phyloP scores from a whole-genome alignment of 1,140 invertebrate species.

The Eriosoma lanigerum region DNA sequence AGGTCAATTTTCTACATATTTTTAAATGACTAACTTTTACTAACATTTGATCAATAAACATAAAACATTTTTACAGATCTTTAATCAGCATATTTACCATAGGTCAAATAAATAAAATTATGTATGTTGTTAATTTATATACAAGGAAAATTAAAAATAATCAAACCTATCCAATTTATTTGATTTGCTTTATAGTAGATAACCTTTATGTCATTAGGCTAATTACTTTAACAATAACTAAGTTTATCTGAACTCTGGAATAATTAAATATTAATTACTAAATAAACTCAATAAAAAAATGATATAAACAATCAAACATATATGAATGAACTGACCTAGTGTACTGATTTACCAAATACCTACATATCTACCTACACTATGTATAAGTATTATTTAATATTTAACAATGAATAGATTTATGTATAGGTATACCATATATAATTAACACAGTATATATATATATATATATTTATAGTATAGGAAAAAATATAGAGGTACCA shows the following conservation, averaged over 20 bases:
- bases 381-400: neutral
- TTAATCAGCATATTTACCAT: neutral
- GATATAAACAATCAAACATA: neutral
- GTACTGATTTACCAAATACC: constrained; percentile 11
- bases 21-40: neutral
- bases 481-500: constrained; percentile 46
- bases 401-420: constrained; percentile 17
- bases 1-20: constrained; percentile 5
- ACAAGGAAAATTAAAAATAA: neutral
- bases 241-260: neutral
- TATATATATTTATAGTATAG: neutral
- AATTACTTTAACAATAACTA: constrained; percentile 6
- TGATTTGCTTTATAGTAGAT: constrained; percentile 23
- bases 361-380: no score
- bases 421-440: constrained; percentile 11
- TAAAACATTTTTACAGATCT: neutral
- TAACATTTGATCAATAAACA: neutral
- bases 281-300: neutral
- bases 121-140: neutral
- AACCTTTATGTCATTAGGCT: constrained; percentile 17
- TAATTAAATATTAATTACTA: neutral
- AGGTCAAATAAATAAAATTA: constrained; percentile 21
- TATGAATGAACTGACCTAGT: constrained; percentile 37
- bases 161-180: neutral
- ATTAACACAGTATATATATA: neutral